phyloP scores from a whole-genome alignment of 37 sponge, comb jelly and placozoan species.

The Bolinopsis microptera region DNA sequence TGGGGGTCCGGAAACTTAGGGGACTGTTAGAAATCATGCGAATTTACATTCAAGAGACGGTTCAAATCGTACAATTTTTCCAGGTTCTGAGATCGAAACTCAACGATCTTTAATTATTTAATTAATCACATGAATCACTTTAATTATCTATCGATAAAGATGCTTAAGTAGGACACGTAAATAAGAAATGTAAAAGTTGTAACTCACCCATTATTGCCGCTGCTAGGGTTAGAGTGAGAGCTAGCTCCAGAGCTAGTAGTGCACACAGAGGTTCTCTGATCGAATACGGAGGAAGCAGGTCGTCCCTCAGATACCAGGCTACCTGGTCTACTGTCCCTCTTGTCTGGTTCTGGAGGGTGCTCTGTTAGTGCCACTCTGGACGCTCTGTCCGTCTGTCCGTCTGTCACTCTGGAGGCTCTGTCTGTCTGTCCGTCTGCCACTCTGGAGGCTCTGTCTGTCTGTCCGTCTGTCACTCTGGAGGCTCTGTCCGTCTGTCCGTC shows the following conservation, averaged over 20 bases:
- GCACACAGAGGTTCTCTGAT: slow-evolving; percentile 9
- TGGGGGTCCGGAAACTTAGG: not conserved
- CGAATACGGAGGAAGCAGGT: not conserved
- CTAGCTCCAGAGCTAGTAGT: slow-evolving; percentile 15
- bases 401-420: not conserved
- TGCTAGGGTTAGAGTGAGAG: not conserved
- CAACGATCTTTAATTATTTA: too few species aligned
- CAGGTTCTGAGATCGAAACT: too few species aligned
- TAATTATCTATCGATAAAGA: not conserved
- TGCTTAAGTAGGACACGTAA: not conserved
- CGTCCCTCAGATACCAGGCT: not conserved
- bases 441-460: too few species aligned
- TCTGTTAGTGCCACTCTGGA: not conserved
- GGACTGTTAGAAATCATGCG: not conserved
- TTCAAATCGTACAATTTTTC: too few species aligned
- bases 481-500: not conserved
- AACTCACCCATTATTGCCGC: not conserved
- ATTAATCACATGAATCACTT: too few species aligned
- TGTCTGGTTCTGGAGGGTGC: not conserved
- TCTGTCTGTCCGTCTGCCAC: not conserved
- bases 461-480: not conserved
- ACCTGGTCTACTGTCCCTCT: not conserved
- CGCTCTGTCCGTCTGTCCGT: not conserved
- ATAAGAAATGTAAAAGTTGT: not conserved
- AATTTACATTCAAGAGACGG: too few species aligned